Evolutionary conservation across 2,888 invertebrate genomes (phyloP).

Genomic region (Palloptera scutellata): DNA sequence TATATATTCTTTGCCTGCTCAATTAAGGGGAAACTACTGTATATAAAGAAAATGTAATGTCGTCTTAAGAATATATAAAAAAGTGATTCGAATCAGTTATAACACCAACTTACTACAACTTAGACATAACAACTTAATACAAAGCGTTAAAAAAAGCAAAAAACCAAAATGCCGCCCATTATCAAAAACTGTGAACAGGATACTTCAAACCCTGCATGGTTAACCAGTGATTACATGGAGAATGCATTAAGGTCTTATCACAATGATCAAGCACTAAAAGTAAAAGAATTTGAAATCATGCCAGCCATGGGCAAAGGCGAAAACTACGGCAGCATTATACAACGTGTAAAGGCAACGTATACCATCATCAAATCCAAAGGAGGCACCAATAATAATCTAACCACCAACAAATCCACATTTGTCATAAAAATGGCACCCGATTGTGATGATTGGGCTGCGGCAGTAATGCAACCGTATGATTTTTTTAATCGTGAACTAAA

Average conservation of each 20-base stretch:
- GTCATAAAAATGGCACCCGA: conserved; percentile 58
- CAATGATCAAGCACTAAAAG: conserved; percentile 46
- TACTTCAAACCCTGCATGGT: conserved; percentile 49
- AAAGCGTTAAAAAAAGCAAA: background rate
- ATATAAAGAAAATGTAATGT: too few species aligned
- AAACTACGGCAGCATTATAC: conserved; percentile 57
- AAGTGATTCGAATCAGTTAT: too few species aligned
- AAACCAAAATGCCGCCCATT: background rate
- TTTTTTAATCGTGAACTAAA: conserved; percentile 61
- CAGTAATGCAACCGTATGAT: conserved; percentile 55
- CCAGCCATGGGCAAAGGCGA: conserved; percentile 58
- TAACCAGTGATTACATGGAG: conserved; percentile 50
- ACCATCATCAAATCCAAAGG: conserved; percentile 19
- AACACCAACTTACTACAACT: too few species aligned
- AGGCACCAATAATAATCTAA: conserved; percentile 35
- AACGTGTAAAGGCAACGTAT: conserved; percentile 49
- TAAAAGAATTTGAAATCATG: conserved; percentile 43
- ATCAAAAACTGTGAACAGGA: background rate
- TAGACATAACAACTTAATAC: too few species aligned
- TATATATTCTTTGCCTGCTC: too few species aligned
- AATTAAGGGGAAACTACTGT: too few species aligned
- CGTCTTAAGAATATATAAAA: too few species aligned
- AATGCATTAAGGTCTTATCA: conserved; percentile 47
- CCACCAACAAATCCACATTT: conserved; percentile 42
- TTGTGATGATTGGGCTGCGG: conserved; percentile 50